Evolutionary conservation across 2,113 vertebrate species (phyloP), one percentile per base, ranked within the genome.

Genomic region (Campylomormyrus tamandua): DNA sequence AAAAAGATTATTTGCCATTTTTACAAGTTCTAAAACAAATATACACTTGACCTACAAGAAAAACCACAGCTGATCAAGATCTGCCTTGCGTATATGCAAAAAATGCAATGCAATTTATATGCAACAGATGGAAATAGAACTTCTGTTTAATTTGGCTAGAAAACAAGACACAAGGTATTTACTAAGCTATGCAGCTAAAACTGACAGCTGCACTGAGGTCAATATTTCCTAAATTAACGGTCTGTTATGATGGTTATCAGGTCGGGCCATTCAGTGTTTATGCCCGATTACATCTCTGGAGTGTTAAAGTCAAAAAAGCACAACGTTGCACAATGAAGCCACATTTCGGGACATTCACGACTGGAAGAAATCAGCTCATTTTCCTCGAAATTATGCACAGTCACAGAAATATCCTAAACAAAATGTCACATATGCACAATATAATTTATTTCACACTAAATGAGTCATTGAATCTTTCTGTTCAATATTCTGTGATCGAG

Each of bases 391-490:
- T 58, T 11, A n/a, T 90, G 70, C 77, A 92, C 87, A 80, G 35
- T 35, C 66, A 92, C 87, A 39, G 15, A 19, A 77, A 35, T 17
- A 77, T 5, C 70, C 70, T 77, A 42, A 77, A 90, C 92, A 92
- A 93, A 92, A 92, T 90, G 89, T 85, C 89, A 35, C 53, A 49
- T 42, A 80, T 15, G 74, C 15, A 3, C 74, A 80, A 80, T 19
- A 5, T 42, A 8, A 39, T 42, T 42, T 42, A 35, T 42, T 80
- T 15, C 17, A 80, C 13, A 17, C 31, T 5, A 80, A 80, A 42
- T 17, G 74, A 80, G 35, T 80, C 74, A 42, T 7, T 13, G 13
- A 80, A 80, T 39, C 74, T 80, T 35, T 15, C 74, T 17, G 70
- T 31, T 77, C 70, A 77, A 39, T 77, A 80, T 80, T 80, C 74